phyloP scores from a whole-genome alignment of 2,888 invertebrate genomes.

The Stegophylla sp. region DNA sequence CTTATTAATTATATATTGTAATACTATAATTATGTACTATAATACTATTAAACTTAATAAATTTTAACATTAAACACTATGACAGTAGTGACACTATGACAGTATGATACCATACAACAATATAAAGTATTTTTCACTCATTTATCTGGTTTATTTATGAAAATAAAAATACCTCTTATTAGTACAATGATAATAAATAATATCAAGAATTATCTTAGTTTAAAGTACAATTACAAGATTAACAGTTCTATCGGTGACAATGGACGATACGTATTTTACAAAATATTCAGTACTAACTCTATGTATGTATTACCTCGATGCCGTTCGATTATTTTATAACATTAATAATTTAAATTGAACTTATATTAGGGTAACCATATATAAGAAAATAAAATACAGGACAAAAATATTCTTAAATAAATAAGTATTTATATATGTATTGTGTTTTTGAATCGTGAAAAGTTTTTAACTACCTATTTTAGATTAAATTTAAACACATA shows the following conservation, averaged over 20 bases:
- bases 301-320: background rate
- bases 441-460: too few relatives aligned
- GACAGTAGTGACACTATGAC: background rate
- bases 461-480: too few relatives aligned
- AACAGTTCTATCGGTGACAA: background rate
- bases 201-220: background rate
- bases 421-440: too few relatives aligned
- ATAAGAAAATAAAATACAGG: too few relatives aligned
- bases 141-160: background rate
- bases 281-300: background rate
- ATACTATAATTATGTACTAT: too few relatives aligned
- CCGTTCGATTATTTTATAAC: background rate
- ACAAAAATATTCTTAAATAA: too few relatives aligned
- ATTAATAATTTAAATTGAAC: constrained; percentile 2
- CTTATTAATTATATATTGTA: too few relatives aligned
- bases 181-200: background rate
- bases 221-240: background rate
- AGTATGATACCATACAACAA: background rate
- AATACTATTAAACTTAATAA: background rate
- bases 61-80: background rate
- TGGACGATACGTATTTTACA: constrained; percentile 2
- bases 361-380: too few relatives aligned
- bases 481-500: too few relatives aligned
- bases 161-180: background rate
- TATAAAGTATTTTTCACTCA: background rate